phyloP scores from a whole-genome alignment of 2,888 invertebrate species.

The Brenthis hecate region DNA sequence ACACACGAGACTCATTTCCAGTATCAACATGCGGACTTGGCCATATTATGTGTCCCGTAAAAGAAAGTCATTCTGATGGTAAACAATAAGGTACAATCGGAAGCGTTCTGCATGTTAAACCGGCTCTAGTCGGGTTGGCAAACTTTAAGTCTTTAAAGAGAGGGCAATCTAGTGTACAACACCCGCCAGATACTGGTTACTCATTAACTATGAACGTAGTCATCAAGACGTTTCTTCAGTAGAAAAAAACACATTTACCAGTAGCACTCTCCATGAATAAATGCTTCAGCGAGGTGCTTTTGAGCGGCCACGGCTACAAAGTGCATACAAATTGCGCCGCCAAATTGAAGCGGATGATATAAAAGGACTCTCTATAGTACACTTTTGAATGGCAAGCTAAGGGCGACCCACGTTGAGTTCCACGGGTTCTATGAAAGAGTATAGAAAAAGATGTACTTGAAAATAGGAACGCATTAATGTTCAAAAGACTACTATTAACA shows the following conservation, averaged over 20 bases:
- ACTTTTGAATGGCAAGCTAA: constrained; percentile 70
- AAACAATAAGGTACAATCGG: constrained; percentile 77
- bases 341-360: constrained; percentile 75
- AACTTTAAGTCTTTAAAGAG: constrained; percentile 66
- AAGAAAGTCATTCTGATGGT: constrained; percentile 74
- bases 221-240: constrained; percentile 78
- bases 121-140: constrained; percentile 65
- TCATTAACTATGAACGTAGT: constrained; percentile 81
- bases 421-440: constrained; percentile 54
- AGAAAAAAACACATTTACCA: constrained; percentile 75
- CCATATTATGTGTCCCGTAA: constrained; percentile 51
- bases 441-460: constrained; percentile 45
- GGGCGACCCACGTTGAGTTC: constrained; percentile 60
- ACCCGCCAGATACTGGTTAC: constrained; percentile 75
- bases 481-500: constrained; percentile 38
- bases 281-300: constrained; percentile 67
- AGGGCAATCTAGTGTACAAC: constrained; percentile 75
- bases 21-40: constrained; percentile 26
- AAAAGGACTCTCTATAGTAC: constrained; percentile 61
- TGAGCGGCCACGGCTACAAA: constrained; percentile 71
- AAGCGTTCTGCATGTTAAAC: constrained; percentile 70
- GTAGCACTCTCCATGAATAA: constrained; percentile 73
- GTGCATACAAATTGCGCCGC: constrained; percentile 80
- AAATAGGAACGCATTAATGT: constrained; percentile 41
- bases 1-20: constrained; percentile 27